Conservation (phyloP, 2,797 vertebrate genomes). For the Mus spretus region DNA sequence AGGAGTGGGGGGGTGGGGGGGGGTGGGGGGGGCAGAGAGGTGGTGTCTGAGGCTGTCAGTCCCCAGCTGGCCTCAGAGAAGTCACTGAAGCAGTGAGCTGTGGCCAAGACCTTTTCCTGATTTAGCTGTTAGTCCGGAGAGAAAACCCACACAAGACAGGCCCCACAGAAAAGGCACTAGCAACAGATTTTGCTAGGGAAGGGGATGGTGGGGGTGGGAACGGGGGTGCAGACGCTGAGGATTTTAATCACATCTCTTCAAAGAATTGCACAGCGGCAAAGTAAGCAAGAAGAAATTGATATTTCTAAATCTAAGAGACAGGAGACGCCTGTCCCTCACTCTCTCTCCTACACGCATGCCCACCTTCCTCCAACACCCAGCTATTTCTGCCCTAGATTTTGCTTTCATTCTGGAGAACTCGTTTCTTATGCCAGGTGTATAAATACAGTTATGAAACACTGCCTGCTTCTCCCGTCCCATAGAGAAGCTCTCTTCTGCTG, state of each 20-base stretch:
- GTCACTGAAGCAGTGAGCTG: constrained; percentile 71
- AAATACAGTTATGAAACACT: constrained; percentile 64
- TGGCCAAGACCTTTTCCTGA: constrained; percentile 73
- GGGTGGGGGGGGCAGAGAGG: background rate
- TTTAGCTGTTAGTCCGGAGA: constrained; percentile 62
- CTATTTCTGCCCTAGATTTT: constrained; percentile 66
- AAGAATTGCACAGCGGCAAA: constrained; percentile 49
- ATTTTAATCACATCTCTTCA: constrained; percentile 66
- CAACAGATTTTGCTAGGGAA: constrained; percentile 43
- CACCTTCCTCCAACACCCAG: constrained; percentile 54
- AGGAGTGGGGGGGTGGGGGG: background rate
- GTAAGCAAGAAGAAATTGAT: constrained; percentile 14
- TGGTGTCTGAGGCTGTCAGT: constrained; percentile 22
- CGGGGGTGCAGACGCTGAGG: constrained; percentile 22
- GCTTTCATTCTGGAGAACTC: constrained; percentile 61
- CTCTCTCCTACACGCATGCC: constrained; percentile 11
- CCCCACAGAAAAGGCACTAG: constrained; percentile 25
- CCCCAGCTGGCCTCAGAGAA: constrained; percentile 59
- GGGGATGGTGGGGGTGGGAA: constrained; percentile 1
- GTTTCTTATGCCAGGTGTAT: constrained; percentile 57
- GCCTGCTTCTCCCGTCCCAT: constrained; percentile 3
- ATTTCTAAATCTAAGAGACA: constrained; percentile 46
- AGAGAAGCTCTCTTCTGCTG: background rate
- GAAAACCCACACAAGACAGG: constrained; percentile 62
- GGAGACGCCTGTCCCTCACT: constrained; percentile 10